These are phyloP conservation scores for Notiomystis cincta DNA, from an alignment of 2,113 vertebrate species.

Conservation along the genomic window DNA sequence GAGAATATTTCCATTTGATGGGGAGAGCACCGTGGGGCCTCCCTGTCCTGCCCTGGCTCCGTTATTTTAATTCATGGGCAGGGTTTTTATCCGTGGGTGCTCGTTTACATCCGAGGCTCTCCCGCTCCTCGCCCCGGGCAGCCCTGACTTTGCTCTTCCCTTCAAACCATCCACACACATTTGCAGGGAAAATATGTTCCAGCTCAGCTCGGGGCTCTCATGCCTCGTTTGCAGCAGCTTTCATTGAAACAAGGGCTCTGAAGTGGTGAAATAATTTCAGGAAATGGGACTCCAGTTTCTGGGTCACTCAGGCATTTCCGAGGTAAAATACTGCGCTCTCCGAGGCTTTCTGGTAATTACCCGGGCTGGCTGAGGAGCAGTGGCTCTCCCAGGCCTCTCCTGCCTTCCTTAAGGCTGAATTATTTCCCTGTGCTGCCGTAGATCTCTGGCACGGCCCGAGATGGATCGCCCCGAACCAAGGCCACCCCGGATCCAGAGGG, in stretches of 20 bases:
- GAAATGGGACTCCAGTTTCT: background rate
- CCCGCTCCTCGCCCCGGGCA: fast-evolving
- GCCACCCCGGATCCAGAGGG: background rate
- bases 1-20: background rate
- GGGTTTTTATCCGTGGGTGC: background rate
- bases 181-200: background rate
- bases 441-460: background rate
- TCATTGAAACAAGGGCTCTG: background rate
- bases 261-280: slow-evolving; percentile 6
- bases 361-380: background rate
- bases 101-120: background rate
- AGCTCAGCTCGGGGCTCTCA: background rate
- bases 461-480: background rate
- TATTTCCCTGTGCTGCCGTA: background rate
- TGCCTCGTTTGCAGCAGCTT: background rate
- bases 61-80: background rate
- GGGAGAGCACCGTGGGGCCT: background rate
- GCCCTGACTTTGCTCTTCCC: background rate
- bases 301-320: slow-evolving; percentile 29
- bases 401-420: background rate
- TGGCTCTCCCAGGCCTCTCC: background rate
- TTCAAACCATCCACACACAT: fast-evolving
- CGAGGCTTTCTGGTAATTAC: background rate
- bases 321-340: background rate
- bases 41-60: background rate